Evolutionary conservation across 2,797 vertebrate genomes (phyloP).

Genomic region (Halcyon badia): DNA sequence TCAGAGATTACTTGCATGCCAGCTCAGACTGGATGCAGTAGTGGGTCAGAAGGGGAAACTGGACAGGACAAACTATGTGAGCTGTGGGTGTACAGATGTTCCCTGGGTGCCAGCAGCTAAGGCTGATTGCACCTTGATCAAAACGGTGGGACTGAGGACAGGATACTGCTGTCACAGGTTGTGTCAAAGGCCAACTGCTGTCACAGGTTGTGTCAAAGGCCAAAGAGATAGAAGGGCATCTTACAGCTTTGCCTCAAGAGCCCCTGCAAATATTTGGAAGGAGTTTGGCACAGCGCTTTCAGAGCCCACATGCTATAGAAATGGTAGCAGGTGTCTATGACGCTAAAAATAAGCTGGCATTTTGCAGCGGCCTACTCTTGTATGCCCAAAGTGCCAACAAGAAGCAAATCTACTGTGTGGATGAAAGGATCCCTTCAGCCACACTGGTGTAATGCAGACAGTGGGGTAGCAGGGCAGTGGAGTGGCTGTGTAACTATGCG

Average conservation of each 20-base stretch:
- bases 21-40: not conserved
- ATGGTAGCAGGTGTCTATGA: not conserved
- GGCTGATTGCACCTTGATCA: not conserved
- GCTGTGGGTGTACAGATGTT: too few relatives aligned
- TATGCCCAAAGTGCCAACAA: not conserved
- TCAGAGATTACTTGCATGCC: not conserved
- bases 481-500: not conserved
- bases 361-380: not conserved
- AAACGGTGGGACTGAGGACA: not conserved
- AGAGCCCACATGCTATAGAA: not conserved
- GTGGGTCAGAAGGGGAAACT: not conserved
- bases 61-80: not conserved
- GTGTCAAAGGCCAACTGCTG: not conserved
- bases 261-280: not conserved
- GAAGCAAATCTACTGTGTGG: not conserved
- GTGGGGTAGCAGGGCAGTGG: not conserved
- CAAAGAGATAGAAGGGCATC: not conserved
- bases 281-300: not conserved
- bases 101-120: not conserved
- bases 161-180: not conserved
- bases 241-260: not conserved
- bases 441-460: not conserved
- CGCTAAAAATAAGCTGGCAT: not conserved
- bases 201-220: not conserved
- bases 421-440: not conserved